A percentile compares a stretch with the other conserved stretches of the same genome.
These are phyloP conservation scores for Epinephelus malabaricus DNA, from an alignment of 2,797 vertebrate species.

Conservation along the genomic window DNA sequence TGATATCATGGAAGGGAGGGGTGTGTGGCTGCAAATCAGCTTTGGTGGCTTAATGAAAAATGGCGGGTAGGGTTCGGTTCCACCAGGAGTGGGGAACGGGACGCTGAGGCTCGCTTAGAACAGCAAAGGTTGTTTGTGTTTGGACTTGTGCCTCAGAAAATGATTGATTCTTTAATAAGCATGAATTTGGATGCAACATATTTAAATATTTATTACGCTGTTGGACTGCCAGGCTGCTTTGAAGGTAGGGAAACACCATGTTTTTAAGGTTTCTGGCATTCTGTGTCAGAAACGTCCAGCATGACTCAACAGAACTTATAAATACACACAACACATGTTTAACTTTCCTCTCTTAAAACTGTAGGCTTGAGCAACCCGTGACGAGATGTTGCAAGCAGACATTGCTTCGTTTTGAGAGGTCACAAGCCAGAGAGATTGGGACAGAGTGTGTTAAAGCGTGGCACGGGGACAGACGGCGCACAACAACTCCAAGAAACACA, in stretches of 20 bases:
- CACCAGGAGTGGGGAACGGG: slow-evolving; percentile 38
- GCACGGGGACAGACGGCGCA: not conserved
- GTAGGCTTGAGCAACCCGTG: not conserved
- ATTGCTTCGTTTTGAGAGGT: not conserved
- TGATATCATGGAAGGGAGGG: slow-evolving; percentile 80
- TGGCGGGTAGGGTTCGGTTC: slow-evolving; percentile 75
- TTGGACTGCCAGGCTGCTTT: not conserved
- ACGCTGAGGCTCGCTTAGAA: slow-evolving; percentile 32
- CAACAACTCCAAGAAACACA: not conserved
- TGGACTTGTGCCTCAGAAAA: not conserved
- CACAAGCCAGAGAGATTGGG: not conserved
- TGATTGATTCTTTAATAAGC: not conserved
- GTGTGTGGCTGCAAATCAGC: slow-evolving; percentile 68
- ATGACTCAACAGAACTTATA: not conserved
- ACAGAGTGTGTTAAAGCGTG: slow-evolving; percentile 2
- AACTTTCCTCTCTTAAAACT: not conserved
- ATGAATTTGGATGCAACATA: not conserved
- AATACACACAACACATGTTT: not conserved
- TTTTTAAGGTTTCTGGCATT: not conserved
- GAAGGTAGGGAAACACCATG: not conserved
- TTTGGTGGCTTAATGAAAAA: slow-evolving; percentile 69
- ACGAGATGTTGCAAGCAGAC: not conserved
- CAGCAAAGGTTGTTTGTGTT: slow-evolving; percentile 17
- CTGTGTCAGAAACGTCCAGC: not conserved
- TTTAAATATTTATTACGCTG: not conserved